A percentile compares a stretch with the other conserved stretches of the same genome.
These are phyloP conservation scores for Biston betularia DNA, from an alignment of 2,888 invertebrate genomes.

Conservation along the genomic window DNA sequence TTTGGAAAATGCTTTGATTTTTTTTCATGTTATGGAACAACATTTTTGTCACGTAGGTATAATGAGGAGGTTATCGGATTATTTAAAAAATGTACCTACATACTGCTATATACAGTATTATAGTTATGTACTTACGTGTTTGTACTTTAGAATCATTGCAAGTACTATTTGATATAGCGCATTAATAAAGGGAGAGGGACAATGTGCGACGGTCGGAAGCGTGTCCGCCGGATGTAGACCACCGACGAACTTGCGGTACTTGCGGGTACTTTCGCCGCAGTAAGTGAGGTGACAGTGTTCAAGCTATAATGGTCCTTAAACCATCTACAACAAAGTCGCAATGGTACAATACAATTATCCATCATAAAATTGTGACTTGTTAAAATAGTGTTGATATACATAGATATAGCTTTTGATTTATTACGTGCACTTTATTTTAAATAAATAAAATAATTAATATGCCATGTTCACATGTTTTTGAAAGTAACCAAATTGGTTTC, in stretches of 20 bases:
- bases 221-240: slow-evolving; percentile 79
- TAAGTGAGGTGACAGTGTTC: background rate
- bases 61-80: no score
- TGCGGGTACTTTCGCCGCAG: slow-evolving; percentile 32
- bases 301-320: slow-evolving; percentile 3
- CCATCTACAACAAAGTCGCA: background rate
- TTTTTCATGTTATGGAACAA: no score
- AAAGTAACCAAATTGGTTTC: background rate
- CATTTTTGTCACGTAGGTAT: no score
- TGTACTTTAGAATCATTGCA: background rate
- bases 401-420: slow-evolving; percentile 5
- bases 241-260: slow-evolving; percentile 61
- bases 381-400: slow-evolving; percentile 1
- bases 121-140: no score
- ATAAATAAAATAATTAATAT: background rate
- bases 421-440: background rate
- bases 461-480: background rate
- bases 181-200: slow-evolving; percentile 63
- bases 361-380: background rate
- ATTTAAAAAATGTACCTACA: no score
- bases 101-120: no score
- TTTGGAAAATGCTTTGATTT: no score
- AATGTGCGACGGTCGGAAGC: slow-evolving; percentile 77
- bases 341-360: background rate
- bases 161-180: slow-evolving; percentile 12